Percentiles rank a stretch among this genome's conserved stretches.
phyloP scores from a whole-genome alignment of 2,888 invertebrate species.

The Stenotaenia linearis region DNA sequence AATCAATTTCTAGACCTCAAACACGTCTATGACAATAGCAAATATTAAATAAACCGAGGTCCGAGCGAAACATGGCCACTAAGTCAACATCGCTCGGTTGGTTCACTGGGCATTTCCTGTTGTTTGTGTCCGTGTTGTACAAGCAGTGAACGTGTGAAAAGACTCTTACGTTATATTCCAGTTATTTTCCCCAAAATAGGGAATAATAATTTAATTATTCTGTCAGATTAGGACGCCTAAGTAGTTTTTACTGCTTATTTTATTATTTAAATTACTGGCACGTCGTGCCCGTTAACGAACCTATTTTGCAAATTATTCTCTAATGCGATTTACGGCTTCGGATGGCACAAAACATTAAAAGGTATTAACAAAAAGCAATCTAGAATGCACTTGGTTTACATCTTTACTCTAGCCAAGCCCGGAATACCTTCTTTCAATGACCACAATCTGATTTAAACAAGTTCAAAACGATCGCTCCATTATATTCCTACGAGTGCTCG shows the following conservation, averaged over 20 bases:
- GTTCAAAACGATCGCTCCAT: not conserved
- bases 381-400: too few relatives aligned
- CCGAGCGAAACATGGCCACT: not conserved
- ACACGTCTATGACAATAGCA: too few relatives aligned
- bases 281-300: not conserved
- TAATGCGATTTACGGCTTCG: not conserved
- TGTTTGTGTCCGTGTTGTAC: too few relatives aligned
- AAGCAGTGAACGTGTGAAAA: too few relatives aligned
- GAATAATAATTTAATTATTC: not conserved
- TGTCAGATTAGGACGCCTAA: not conserved
- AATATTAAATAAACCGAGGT: not conserved
- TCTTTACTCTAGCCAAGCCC: too few relatives aligned
- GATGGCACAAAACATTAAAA: not conserved
- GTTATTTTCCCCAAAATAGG: too few relatives aligned
- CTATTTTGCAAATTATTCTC: not conserved
- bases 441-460: not conserved
- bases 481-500: not conserved
- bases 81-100: not conserved
- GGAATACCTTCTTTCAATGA: not conserved
- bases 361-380: not conserved
- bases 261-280: not conserved
- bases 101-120: not conserved
- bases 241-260: not conserved
- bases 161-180: too few relatives aligned
- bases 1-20: too few relatives aligned